Evolutionary conservation across 1,140 invertebrate genomes (phyloP).

Genomic region (Euschistus heros): DNA sequence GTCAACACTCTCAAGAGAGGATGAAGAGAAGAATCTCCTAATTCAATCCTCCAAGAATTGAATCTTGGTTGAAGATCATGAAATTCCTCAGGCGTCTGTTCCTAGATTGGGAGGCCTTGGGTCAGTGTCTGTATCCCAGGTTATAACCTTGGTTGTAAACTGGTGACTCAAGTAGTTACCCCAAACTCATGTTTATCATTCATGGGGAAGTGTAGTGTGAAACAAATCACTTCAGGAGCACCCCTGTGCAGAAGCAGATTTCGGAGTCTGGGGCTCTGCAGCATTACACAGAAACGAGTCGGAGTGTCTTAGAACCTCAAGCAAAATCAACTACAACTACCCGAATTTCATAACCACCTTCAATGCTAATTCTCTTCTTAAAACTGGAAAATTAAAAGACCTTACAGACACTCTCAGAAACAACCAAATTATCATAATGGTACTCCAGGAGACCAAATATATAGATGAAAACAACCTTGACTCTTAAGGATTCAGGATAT

Average conservation of each 20-base stretch:
- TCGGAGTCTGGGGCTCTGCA: not conserved
- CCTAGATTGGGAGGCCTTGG: not conserved
- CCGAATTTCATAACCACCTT: not conserved
- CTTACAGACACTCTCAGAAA: too few species aligned
- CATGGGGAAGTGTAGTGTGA: not conserved
- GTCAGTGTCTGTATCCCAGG: not conserved
- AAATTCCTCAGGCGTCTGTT: not conserved
- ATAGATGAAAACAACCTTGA: not conserved
- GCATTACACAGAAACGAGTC: not conserved
- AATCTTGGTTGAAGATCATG: not conserved
- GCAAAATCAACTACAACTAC: not conserved
- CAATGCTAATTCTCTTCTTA: not conserved
- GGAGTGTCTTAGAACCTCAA: not conserved
- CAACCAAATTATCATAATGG: too few species aligned
- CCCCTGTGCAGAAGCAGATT: not conserved
- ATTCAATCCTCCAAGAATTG: not conserved
- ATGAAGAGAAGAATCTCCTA: not conserved
- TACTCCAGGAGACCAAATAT: not conserved
- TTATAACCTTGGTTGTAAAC: not conserved
- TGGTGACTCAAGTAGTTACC: not conserved
- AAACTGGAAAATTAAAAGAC: not conserved
- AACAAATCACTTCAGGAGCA: not conserved
- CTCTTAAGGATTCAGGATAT: not conserved
- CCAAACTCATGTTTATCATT: not conserved
- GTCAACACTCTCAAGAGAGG: not conserved